Percentiles rank a stretch among this genome's conserved stretches.
Conservation (phyloP, 2,888 invertebrate species). For the Coleophora flavipennella region DNA sequence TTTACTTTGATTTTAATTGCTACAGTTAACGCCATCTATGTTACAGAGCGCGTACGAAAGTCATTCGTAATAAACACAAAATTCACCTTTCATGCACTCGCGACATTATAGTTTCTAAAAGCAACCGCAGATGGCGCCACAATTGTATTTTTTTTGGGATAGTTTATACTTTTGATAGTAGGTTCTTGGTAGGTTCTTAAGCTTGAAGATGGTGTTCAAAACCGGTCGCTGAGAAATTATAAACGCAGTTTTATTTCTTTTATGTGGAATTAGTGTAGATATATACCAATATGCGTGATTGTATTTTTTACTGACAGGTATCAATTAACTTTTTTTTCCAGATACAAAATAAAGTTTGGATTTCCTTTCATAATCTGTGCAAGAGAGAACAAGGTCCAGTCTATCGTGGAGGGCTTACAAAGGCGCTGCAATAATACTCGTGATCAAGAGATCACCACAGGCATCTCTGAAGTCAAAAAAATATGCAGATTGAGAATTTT, state of each 20-base stretch:
- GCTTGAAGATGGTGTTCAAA: no score
- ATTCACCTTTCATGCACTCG: no score
- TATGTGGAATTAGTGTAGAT: no score
- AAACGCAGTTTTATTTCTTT: no score
- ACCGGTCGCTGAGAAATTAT: no score
- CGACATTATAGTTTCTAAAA: no score
- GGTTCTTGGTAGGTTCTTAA: no score
- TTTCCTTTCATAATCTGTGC: slow-evolving; percentile 81
- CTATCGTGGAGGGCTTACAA: slow-evolving; percentile 72
- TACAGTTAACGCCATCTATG: slow-evolving; percentile 20
- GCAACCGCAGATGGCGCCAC: neutral
- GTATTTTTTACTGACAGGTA: no score
- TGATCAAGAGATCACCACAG: slow-evolving; percentile 68
- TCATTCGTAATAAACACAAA: no score
- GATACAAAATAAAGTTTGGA: slow-evolving; percentile 76
- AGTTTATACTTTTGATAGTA: no score
- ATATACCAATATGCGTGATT: no score
- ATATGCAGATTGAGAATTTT: slow-evolving; percentile 74
- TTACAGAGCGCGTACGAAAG: neutral
- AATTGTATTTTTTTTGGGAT: neutral
- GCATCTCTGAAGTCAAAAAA: slow-evolving; percentile 79
- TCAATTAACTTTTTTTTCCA: slow-evolving; percentile 36
- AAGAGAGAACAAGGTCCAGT: slow-evolving; percentile 72
- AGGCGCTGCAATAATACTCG: slow-evolving; percentile 63
- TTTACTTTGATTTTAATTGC: no score